These are phyloP conservation scores for Hyles euphorbiae DNA, from an alignment of 1,140 invertebrate species.

Conservation along the genomic window DNA sequence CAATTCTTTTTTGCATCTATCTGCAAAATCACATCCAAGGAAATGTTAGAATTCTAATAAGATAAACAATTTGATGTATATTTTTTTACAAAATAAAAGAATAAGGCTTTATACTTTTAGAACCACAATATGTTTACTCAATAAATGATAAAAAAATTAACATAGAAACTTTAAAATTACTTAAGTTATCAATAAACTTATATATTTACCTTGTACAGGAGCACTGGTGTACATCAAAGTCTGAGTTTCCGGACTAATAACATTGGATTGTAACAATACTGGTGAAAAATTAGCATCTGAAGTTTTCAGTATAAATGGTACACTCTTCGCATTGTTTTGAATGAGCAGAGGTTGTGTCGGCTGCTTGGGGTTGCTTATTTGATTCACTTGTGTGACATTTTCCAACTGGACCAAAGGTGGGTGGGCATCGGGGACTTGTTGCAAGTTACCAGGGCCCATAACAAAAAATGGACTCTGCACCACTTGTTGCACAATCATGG, in stretches of 20 bases:
- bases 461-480: slow-evolving; percentile 61
- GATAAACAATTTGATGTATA: too few relatives aligned
- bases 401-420: slow-evolving; percentile 49
- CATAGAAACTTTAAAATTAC: background rate
- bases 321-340: slow-evolving; percentile 61
- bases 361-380: slow-evolving; percentile 38
- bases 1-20: too few relatives aligned
- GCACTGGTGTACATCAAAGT: slow-evolving; percentile 79
- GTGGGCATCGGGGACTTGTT: slow-evolving; percentile 46
- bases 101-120: too few relatives aligned
- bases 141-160: background rate
- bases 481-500: slow-evolving; percentile 64
- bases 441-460: slow-evolving; percentile 48
- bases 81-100: too few relatives aligned
- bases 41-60: too few relatives aligned
- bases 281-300: slow-evolving; percentile 65
- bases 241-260: slow-evolving; percentile 60
- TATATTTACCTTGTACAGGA: slow-evolving; percentile 56
- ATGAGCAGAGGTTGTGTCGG: slow-evolving; percentile 65
- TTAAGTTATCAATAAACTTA: background rate
- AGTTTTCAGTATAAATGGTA: slow-evolving; percentile 64
- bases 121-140: too few relatives aligned
- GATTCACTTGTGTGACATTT: slow-evolving; percentile 37
- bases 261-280: slow-evolving; percentile 66
- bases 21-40: too few relatives aligned